These are phyloP conservation scores for Mesoligia furuncula DNA, from an alignment of 2,888 invertebrate species.

Conservation along the genomic window DNA sequence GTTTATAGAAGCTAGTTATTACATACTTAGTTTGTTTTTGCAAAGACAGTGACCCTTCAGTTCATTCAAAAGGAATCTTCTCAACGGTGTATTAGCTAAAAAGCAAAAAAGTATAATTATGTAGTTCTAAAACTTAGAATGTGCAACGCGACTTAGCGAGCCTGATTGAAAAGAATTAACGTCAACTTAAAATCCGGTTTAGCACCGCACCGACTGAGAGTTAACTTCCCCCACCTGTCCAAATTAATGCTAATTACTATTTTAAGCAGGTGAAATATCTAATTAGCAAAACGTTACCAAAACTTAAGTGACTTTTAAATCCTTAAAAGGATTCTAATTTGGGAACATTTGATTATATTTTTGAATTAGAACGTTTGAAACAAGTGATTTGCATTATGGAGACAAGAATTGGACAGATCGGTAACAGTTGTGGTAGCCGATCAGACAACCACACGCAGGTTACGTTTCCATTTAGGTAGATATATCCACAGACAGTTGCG, in stretches of 20 bases:
- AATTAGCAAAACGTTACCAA: slow-evolving; percentile 23
- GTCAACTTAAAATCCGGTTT: slow-evolving; percentile 41
- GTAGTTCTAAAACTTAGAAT: not conserved
- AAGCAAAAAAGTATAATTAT: not conserved
- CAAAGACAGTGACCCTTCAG: not conserved
- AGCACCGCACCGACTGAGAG: slow-evolving; percentile 1
- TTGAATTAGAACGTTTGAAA: slow-evolving; percentile 14
- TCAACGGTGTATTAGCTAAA: slow-evolving; percentile 8
- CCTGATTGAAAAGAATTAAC: slow-evolving; percentile 25
- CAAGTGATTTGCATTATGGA: slow-evolving; percentile 32
- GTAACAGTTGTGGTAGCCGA: not conserved
- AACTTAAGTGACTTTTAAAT: slow-evolving; percentile 21
- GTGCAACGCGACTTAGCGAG: slow-evolving; percentile 6
- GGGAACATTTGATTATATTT: not conserved
- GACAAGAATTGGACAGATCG: slow-evolving; percentile 20
- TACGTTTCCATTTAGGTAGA: slow-evolving; percentile 8
- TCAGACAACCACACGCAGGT: slow-evolving; percentile 33
- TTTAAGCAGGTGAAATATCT: slow-evolving; percentile 23
- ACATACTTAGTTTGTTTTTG: not conserved
- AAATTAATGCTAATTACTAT: slow-evolving; percentile 20
- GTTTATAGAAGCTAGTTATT: not conserved
- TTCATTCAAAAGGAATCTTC: not conserved
- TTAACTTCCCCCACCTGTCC: slow-evolving; percentile 8
- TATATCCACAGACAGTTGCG: slow-evolving; percentile 1
- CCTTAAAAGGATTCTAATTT: slow-evolving; percentile 22